A percentile compares a stretch with the other conserved stretches of the same genome.
phyloP scores from a whole-genome alignment of 2,797 vertebrate genomes.

The Eptatretus atami region DNA sequence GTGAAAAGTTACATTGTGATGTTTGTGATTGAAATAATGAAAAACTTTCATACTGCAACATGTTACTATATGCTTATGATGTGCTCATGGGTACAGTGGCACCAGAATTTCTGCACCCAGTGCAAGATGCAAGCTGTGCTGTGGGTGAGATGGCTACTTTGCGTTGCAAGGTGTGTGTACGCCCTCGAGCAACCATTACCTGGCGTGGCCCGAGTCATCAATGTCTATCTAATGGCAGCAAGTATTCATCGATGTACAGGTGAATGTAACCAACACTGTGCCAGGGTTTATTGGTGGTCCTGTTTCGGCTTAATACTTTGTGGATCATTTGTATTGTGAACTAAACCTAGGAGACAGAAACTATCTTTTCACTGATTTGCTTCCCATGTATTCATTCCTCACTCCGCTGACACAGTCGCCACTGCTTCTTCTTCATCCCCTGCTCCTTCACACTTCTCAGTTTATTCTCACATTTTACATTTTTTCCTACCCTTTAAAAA shows the following conservation, averaged over 20 bases:
- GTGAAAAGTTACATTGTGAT: background rate
- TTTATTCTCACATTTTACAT: no score
- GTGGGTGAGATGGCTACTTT: slow-evolving; percentile 70
- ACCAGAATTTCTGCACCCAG: slow-evolving; percentile 66
- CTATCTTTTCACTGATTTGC: no score
- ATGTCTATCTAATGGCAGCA: slow-evolving; percentile 40
- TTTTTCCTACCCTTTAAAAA: no score
- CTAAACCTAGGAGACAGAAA: no score
- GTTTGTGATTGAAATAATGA: background rate
- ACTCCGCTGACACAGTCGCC: no score
- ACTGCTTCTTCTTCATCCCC: no score
- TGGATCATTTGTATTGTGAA: no score
- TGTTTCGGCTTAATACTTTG: no score
- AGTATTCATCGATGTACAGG: slow-evolving; percentile 19
- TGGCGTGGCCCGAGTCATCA: slow-evolving; percentile 81
- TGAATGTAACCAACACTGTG: slow-evolving; percentile 10
- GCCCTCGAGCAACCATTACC: slow-evolving; percentile 51
- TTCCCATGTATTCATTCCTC: no score
- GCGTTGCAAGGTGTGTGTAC: slow-evolving; percentile 69
- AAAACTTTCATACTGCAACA: background rate
- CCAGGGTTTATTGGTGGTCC: no score
- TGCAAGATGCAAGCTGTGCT: slow-evolving; percentile 57
- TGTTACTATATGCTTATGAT: background rate
- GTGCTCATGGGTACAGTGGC: slow-evolving; percentile 26
- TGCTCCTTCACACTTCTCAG: no score